phyloP scores from a whole-genome alignment of 1,140 invertebrate genomes.

The Bombus sibiricus region DNA sequence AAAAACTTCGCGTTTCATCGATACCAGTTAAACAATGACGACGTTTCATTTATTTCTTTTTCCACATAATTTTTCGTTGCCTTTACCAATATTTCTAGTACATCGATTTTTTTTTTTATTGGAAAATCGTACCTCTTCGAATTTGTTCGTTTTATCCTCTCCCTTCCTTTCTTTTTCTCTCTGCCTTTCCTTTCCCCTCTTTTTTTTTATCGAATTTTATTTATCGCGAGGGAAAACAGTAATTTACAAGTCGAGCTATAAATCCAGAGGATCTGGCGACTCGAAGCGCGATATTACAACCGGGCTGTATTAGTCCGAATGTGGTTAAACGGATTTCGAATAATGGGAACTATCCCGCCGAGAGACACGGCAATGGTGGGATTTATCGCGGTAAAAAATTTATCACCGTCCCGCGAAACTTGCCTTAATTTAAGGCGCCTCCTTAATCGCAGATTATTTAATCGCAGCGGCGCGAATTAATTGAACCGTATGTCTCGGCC shows the following conservation, averaged over 20 bases:
- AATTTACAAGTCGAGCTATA: neutral
- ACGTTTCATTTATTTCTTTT: neutral
- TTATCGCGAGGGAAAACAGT: neutral
- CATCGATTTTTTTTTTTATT: neutral
- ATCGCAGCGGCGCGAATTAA: slow-evolving; percentile 19
- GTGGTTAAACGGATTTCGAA: slow-evolving; percentile 10
- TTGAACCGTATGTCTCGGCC: neutral
- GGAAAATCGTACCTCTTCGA: too few species aligned
- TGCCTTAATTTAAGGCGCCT: slow-evolving; percentile 16
- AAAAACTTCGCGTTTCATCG: slow-evolving; percentile 11
- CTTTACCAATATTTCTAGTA: neutral
- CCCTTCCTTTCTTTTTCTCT: neutral
- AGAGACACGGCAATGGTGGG: neutral
- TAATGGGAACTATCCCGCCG: neutral
- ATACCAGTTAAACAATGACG: slow-evolving; percentile 13
- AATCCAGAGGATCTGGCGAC: neutral
- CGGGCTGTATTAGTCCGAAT: neutral
- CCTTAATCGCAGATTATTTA: slow-evolving; percentile 44
- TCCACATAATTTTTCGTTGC: neutral
- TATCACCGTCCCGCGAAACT: slow-evolving; percentile 3
- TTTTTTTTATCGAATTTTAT: neutral
- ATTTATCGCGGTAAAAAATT: slow-evolving; percentile 36
- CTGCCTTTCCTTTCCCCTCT: too few species aligned
- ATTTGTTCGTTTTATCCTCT: neutral
- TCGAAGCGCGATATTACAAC: neutral